Evolutionary conservation across 2,888 invertebrate genomes (phyloP), one percentile per base, ranked within the genome.

Genomic region (Pachliopta kotzebuea): DNA sequence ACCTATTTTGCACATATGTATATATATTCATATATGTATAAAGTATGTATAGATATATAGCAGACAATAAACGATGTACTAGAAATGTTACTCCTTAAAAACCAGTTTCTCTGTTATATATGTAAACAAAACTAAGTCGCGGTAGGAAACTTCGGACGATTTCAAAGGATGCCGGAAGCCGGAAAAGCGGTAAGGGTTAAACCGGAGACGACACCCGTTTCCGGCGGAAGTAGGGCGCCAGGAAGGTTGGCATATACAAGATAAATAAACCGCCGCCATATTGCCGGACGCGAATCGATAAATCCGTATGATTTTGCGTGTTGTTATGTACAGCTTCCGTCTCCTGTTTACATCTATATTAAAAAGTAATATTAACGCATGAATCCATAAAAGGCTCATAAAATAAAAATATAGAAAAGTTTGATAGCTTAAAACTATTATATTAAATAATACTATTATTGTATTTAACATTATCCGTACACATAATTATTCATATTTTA

Each of bases 101-200:
- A 56, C 37, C 42, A 18, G 31, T 60, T 60, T 76, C 72, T 72
- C 69, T 57, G 18, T 2, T 29, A n/a, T n/a, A n/a, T n/a, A 56
- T 20, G 56, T 42, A 24, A 67, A 77, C 78, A 74, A 79, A 82
- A 79, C 72, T 69, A 73, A 72, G 71, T 69, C 68, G 74, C 71
- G 75, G 76, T 71, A 83, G 85, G 84, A 84, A 89, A 86, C 83
- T 83, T 79, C 61, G 79, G 74, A 72, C 71, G 83, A 81, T 80
- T 83, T 88, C 86, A 90, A 88, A 88, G 84, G 80, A 83, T 77
- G 75, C 78, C 87, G 90, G 89, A 89, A 90, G 86, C 89, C 88
- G 90, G 90, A 90, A 88, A 84, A 81, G 81, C 81, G 88, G 90
- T 83, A 90, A 90, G 90, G 90, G 90, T 90, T 91, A 88, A 83